Conservation (phyloP, 2,113 vertebrate genomes). For the Pipa parva region DNA sequence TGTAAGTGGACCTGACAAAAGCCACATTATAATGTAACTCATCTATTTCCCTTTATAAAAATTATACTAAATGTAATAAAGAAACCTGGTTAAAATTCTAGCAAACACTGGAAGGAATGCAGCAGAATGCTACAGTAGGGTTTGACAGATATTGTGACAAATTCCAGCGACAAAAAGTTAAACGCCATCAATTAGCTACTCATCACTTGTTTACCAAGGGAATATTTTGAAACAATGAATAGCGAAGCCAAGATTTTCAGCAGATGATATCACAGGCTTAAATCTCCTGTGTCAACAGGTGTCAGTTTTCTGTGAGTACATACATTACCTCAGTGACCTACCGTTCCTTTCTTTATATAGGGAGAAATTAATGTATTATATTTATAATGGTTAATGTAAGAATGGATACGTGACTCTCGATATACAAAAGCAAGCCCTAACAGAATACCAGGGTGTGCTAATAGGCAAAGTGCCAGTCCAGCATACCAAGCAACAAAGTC, state of each 20-base stretch:
- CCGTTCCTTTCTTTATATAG: conserved; percentile 16
- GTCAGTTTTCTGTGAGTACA: conserved; percentile 19
- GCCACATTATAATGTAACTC: no score
- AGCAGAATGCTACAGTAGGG: background rate
- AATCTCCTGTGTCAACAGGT: conserved; percentile 14
- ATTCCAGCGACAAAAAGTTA: background rate
- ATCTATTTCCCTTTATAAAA: no score
- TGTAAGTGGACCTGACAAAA: no score
- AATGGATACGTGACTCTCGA: conserved; percentile 36
- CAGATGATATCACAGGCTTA: conserved; percentile 16
- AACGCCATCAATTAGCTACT: background rate
- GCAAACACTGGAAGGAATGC: no score
- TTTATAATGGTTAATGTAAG: conserved; percentile 42
- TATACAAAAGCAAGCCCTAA: conserved; percentile 24
- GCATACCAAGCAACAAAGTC: conserved; percentile 25
- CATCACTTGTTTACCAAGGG: background rate
- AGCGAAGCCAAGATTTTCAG: background rate
- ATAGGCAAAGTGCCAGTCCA: conserved; percentile 19
- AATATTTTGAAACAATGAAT: background rate
- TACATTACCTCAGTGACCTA: conserved; percentile 38
- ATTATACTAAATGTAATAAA: no score
- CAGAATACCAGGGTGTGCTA: conserved; percentile 28
- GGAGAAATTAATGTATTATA: conserved; percentile 32
- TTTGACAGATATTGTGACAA: background rate
- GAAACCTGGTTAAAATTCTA: no score